Base-by-base conservation (phyloP, 2,888 invertebrate genomes). In the Phymatocera aterrima region DNA sequence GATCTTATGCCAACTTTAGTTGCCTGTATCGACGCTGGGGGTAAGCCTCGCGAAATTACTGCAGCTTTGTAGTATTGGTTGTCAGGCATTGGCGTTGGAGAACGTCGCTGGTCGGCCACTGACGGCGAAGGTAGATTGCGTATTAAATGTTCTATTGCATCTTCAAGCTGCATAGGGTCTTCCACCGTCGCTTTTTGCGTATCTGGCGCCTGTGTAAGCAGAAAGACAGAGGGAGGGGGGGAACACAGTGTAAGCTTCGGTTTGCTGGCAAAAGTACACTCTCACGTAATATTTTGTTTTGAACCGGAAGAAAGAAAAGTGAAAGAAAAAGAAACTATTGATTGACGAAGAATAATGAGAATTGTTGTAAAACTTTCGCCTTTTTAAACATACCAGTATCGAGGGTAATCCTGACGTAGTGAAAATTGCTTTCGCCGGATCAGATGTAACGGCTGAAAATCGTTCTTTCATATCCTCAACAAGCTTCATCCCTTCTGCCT, bases 401-500 rank as follows among this genome's bases (percentile, higher is more conserved):
- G 61, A 18, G 8, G 46, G 28, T 15, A 34, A 37, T n/a, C 48
- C 51, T 0, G 72, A 51, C 12, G 57, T 34, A 40, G 75, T 54
- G 1, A 21, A 78, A 68, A 84, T 81, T 18, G 77, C 79, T 40
- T 64, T 82, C 1, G 80, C 72, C 0, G 79, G 60, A n/a, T 80
- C 80, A 0, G 83, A 82, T 48, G 86, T 82, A 2, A 95, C 93
- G 0, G 95, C 95, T 8, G 96, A 95, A 91, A 94, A 97, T 88
- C 94, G 94, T 80, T 92, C 92, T 88, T 96, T 96, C 96, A 97
- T 97, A 83, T 96, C 95, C 72, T 93, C 93, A 82, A 96, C 94
- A 86, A 95, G 93, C 79, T 92, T 91, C 80, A 93, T 91, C 12
- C 97, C 97, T 86, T 96, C 96, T 81, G 94, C 94, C 79, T 95